phyloP scores from a whole-genome alignment of 2,888 invertebrate genomes.

The Lasioglossum calceatum region DNA sequence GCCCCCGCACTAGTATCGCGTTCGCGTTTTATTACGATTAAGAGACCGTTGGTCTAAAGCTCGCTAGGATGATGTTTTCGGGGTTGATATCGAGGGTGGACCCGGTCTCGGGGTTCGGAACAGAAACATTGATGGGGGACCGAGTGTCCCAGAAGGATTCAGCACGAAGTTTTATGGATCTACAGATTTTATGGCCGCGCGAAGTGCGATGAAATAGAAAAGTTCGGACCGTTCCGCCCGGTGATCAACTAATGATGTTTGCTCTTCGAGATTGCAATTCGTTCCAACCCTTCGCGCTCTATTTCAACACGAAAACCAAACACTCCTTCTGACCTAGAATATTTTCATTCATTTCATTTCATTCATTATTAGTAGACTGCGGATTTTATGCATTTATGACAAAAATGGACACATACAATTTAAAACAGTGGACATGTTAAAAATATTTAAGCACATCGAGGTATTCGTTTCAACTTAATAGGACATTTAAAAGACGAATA shows the following conservation, averaged over 20 bases:
- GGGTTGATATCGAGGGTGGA: neutral
- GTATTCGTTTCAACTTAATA: no score
- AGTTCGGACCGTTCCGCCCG: neutral
- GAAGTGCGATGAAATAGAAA: neutral
- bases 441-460: no score
- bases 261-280: neutral
- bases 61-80: neutral
- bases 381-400: no score
- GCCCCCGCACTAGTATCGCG: neutral
- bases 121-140: neutral
- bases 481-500: no score
- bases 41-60: slow-evolving; percentile 23
- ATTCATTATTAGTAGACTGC: no score
- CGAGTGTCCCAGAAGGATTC: neutral
- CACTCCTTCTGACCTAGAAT: no score
- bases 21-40: slow-evolving; percentile 54
- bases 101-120: neutral
- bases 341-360: no score
- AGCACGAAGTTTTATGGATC: neutral
- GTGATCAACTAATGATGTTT: neutral
- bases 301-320: no score
- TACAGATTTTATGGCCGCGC: neutral
- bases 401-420: no score
- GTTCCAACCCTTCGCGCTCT: neutral
- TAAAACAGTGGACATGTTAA: no score